These are phyloP conservation scores for Parotia lawesii DNA, from an alignment of 2,113 vertebrate species.

Conservation along the genomic window DNA sequence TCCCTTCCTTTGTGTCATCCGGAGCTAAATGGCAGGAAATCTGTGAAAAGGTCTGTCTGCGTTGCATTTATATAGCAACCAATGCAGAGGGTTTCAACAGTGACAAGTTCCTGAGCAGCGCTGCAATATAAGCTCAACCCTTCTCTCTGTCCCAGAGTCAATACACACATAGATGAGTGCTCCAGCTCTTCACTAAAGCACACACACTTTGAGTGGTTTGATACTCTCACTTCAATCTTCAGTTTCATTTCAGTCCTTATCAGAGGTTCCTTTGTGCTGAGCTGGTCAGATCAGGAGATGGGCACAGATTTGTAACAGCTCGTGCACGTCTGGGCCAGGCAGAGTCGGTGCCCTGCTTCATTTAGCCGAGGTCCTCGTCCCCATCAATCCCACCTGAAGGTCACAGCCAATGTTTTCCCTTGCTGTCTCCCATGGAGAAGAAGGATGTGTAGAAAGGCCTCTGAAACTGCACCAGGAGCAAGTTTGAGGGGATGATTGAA, in stretches of 20 bases:
- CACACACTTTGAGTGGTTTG: neutral
- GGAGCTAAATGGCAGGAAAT: neutral
- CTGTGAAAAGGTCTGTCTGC: slow-evolving; percentile 1
- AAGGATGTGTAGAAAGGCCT: neutral
- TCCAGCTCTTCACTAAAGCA: neutral
- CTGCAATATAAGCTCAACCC: neutral
- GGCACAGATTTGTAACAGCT: neutral
- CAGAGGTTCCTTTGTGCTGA: neutral
- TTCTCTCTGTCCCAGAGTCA: neutral
- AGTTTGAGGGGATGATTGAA: slow-evolving; percentile 5
- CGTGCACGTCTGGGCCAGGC: neutral
- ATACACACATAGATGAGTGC: neutral
- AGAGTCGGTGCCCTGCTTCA: rapidly evolving
- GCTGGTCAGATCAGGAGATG: neutral
- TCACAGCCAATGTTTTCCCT: neutral
- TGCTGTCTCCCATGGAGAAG: neutral
- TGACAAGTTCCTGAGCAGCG: neutral
- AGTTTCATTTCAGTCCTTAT: neutral
- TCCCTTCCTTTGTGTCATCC: neutral
- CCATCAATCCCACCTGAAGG: neutral
- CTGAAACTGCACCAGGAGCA: neutral
- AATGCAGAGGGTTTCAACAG: neutral
- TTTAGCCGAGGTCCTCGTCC: neutral
- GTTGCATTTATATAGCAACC: neutral
- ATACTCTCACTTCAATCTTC: neutral